These are phyloP conservation scores for Drosophila infuscata DNA, from an alignment of 2,888 invertebrate genomes.

Conservation along the genomic window DNA sequence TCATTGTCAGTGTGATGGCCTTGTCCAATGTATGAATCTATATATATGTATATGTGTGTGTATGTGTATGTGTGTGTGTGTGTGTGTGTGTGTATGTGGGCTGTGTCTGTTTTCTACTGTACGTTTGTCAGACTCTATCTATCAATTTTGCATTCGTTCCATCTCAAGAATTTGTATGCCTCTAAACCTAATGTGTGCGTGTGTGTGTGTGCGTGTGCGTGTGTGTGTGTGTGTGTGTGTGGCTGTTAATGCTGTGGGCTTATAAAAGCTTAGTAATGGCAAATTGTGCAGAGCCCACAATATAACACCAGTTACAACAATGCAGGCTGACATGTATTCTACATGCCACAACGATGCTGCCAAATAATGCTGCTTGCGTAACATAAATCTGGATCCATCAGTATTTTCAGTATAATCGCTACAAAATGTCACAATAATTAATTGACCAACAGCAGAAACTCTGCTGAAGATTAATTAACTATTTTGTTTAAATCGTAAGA, in stretches of 20 bases:
- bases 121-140: conserved; percentile 52
- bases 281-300: conserved; percentile 46
- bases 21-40: conserved; percentile 43
- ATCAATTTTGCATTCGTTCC: conserved; percentile 72
- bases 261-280: conserved; percentile 27
- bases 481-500: not conserved
- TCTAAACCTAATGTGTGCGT: conserved; percentile 50
- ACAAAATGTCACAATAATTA: not conserved
- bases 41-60: conserved; percentile 2
- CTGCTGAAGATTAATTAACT: not conserved
- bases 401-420: not conserved
- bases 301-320: conserved; percentile 14
- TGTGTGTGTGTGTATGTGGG: not conserved
- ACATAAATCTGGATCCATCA: not conserved
- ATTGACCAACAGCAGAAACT: not conserved
- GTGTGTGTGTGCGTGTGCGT: not conserved
- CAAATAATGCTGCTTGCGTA: not conserved
- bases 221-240: not conserved
- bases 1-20: conserved; percentile 70
- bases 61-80: not conserved
- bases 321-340: not conserved
- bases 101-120: not conserved
- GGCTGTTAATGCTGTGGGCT: conserved; percentile 32
- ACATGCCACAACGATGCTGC: not conserved
- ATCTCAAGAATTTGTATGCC: conserved; percentile 68